Evolutionary conservation across 1,140 invertebrate genomes (phyloP).

Genomic region (Macrocentrus cingulum): DNA sequence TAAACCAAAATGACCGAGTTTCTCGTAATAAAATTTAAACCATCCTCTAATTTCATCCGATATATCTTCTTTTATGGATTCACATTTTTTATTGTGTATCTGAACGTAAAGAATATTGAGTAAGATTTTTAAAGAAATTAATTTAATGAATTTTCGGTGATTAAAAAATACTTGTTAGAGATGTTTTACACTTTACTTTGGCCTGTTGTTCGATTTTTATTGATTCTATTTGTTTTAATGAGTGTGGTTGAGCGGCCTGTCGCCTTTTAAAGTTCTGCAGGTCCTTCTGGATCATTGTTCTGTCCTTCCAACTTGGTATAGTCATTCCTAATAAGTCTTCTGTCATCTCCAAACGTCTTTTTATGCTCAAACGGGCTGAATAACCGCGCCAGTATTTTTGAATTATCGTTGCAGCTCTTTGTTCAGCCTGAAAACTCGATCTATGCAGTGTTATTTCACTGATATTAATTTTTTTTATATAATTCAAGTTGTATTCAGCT

Average conservation of each 20-base stretch:
- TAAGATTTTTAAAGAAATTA: too few relatives aligned
- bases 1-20: slow-evolving; percentile 57
- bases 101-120: slow-evolving; percentile 16
- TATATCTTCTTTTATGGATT: slow-evolving; percentile 69
- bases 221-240: slow-evolving; percentile 58
- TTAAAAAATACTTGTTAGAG: slow-evolving; percentile 5
- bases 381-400: slow-evolving; percentile 59
- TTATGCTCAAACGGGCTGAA: slow-evolving; percentile 38
- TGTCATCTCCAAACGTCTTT: slow-evolving; percentile 43
- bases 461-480: slow-evolving; percentile 27
- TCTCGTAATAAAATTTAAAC: slow-evolving; percentile 65
- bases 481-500: slow-evolving; percentile 26
- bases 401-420: slow-evolving; percentile 50
- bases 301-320: slow-evolving; percentile 46
- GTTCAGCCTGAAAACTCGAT: slow-evolving; percentile 20
- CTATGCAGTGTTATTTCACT: slow-evolving; percentile 29
- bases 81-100: slow-evolving; percentile 58
- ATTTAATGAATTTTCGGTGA: background rate
- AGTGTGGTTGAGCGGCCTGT: slow-evolving; percentile 56
- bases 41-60: slow-evolving; percentile 69
- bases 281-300: slow-evolving; percentile 53
- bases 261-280: slow-evolving; percentile 58
- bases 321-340: slow-evolving; percentile 54
- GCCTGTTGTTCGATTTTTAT: slow-evolving; percentile 61
- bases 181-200: slow-evolving; percentile 46